Evolutionary conservation across 2,888 invertebrate species (phyloP), one percentile per base, ranked within the genome.

Genomic region (Mythimna vitellina): DNA sequence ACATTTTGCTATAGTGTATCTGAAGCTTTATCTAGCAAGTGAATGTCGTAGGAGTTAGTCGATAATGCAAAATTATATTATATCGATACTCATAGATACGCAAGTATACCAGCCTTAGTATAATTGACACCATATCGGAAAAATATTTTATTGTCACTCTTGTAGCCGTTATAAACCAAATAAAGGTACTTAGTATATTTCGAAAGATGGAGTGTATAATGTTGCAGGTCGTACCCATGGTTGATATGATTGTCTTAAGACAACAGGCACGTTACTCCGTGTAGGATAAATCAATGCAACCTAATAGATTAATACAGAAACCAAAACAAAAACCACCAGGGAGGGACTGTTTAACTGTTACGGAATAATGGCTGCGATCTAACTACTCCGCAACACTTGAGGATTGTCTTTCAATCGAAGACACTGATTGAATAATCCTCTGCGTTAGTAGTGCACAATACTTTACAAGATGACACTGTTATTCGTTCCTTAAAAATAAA

Each of bases 201-300:
- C 76, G 76, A 76, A 46, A 68, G 68, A 76, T 75, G 68, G 75
- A 75, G 75, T 67, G n/a, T 60, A 20, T 42, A 42, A 17, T 32
- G 6, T 54, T 62, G n/a, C 29, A 38, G 46, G 29, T 9, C 17
- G 32, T 29, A 49, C n/a, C 32, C 8, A 20, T 46, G 22, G 35
- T 25, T 60, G 20, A 17, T 69, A 51, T 38, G 12, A 32, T 25
- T 25, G 7, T 7, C 7, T 9, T 46, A 61, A 3, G 7, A 35
- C 25, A 51, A n/a, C 49, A 51, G n/a, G 49, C 7, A 20, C 49
- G 49, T 49, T 20, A 20, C 49, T 51, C 49, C 3, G 35, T 17
- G 12, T n/a, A 6, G 14, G n/a, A n/a, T 46, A 35, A 38, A 70
- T n/a, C 29, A 35, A 35, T 49, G 9, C 22, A 12, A 22, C 8